Conservation (phyloP, 2,113 vertebrate species). For the Aythya baeri region DNA sequence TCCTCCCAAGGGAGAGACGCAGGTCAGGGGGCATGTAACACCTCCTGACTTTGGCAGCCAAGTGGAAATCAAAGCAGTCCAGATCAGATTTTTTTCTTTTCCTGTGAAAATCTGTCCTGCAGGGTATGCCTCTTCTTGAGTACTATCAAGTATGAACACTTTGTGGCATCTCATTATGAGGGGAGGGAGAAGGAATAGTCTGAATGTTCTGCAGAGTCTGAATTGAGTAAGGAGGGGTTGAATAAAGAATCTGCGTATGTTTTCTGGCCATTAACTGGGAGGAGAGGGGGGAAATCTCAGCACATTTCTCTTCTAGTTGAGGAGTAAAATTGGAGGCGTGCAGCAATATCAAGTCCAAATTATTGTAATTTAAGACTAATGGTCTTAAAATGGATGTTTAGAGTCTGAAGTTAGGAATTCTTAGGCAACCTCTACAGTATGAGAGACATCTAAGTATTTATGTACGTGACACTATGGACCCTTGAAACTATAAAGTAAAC, state of each 20-base stretch:
- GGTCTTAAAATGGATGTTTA: not conserved
- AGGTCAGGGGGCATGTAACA: not conserved
- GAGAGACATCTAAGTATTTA: not conserved
- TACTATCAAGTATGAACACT: not conserved
- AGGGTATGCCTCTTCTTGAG: not conserved
- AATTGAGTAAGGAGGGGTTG: too few relatives aligned
- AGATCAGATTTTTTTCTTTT: not conserved
- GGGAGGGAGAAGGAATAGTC: not conserved
- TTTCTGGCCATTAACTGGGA: not conserved
- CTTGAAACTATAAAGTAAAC: not conserved
- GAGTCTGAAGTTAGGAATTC: not conserved
- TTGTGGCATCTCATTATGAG: not conserved
- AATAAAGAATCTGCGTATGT: not conserved
- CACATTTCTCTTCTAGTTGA: not conserved
- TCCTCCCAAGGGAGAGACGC: not conserved
- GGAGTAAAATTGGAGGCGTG: not conserved
- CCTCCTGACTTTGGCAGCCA: not conserved
- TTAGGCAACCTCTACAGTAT: not conserved
- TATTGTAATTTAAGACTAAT: not conserved
- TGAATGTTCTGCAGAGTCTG: rapidly evolving
- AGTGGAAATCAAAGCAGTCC: not conserved
- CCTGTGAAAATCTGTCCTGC: not conserved
- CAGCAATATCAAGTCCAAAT: not conserved
- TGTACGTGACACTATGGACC: not conserved
- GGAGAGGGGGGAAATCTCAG: too few relatives aligned